Evolutionary conservation across 2,888 invertebrate genomes (phyloP).

Genomic region (Lysandra bellargus): DNA sequence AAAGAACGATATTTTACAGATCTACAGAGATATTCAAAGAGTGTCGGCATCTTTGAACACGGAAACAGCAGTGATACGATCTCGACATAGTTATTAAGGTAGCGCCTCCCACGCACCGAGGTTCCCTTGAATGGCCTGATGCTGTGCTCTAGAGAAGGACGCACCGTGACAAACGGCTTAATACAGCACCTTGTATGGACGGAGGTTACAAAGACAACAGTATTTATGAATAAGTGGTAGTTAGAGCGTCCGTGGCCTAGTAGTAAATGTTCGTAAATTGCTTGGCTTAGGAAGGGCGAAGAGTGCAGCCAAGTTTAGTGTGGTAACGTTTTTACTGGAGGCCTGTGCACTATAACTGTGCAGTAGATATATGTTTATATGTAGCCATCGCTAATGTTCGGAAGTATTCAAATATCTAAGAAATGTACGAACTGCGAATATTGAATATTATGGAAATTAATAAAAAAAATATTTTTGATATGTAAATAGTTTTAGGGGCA

Average conservation of each 20-base stretch:
- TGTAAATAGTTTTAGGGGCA: too few species aligned
- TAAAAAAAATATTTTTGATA: too few species aligned
- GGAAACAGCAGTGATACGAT: constrained; percentile 21
- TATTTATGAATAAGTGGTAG: neutral
- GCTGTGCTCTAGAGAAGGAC: constrained; percentile 26
- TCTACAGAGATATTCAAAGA: neutral
- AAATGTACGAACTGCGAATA: too few species aligned
- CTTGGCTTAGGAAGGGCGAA: neutral
- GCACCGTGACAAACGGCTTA: constrained; percentile 19
- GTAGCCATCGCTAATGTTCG: too few species aligned
- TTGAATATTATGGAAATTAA: too few species aligned
- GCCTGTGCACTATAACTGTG: too few species aligned
- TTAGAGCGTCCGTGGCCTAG: neutral
- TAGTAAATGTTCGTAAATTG: neutral
- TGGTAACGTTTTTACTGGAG: neutral
- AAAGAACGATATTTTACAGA: neutral
- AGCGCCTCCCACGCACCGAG: constrained; percentile 26
- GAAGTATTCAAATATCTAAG: too few species aligned
- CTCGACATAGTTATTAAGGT: constrained; percentile 15
- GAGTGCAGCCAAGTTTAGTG: neutral
- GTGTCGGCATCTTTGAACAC: constrained; percentile 17
- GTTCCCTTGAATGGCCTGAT: constrained; percentile 2
- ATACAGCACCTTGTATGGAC: constrained; percentile 10
- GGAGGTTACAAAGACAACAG: neutral
- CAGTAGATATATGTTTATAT: too few species aligned